Evolutionary conservation across 2,797 vertebrate genomes (phyloP).

Genomic region (Trematomus bernacchii): DNA sequence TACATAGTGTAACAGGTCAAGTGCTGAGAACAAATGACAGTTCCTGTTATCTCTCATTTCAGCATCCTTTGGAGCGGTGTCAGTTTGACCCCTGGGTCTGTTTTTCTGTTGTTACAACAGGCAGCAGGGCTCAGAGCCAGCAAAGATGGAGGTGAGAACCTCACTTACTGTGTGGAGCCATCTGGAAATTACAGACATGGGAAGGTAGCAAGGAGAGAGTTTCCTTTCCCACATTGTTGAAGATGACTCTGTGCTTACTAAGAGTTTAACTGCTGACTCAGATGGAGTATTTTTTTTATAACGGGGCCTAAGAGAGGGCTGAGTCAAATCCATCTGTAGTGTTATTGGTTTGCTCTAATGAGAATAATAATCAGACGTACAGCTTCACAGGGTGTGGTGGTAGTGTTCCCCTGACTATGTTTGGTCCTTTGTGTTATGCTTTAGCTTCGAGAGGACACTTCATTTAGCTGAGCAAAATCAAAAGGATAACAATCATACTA

Average conservation of each 20-base stretch:
- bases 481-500: neutral
- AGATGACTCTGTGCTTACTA: constrained; percentile 42
- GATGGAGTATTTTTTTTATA: constrained; percentile 15
- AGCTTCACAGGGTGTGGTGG: constrained; percentile 42
- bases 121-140: neutral
- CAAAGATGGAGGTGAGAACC: neutral
- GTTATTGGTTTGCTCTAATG: neutral
- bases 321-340: neutral
- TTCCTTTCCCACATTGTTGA: constrained; percentile 25
- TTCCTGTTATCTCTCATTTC: constrained; percentile 40
- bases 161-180: constrained; percentile 2
- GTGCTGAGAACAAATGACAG: constrained; percentile 14
- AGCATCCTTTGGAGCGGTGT: constrained; percentile 25
- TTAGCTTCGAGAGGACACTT: neutral
- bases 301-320: neutral
- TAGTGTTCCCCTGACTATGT: neutral
- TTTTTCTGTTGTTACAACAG: constrained; percentile 37
- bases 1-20: constrained; percentile 21
- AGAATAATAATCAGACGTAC: constrained; percentile 1
- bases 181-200: constrained; percentile 30
- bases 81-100: constrained; percentile 37
- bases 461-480: neutral
- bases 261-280: constrained; percentile 3
- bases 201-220: constrained; percentile 21
- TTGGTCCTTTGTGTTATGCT: neutral